Evolutionary conservation across 2,113 vertebrate species (phyloP).

Genomic region (Cyprinus carpio): DNA sequence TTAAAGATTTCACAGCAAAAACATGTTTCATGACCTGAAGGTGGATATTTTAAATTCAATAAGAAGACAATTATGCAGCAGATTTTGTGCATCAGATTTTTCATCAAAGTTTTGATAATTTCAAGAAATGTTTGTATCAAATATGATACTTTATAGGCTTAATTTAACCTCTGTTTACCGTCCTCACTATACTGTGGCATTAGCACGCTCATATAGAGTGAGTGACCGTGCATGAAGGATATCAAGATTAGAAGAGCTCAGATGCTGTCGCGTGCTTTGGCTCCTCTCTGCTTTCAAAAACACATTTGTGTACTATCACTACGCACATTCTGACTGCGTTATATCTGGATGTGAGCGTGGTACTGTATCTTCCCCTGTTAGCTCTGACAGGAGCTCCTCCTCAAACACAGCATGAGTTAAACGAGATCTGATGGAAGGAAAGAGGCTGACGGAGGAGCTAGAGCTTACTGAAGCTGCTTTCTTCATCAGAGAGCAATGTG

Average conservation of each 20-base stretch:
- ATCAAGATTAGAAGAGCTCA: not conserved
- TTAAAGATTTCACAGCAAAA: too few species aligned
- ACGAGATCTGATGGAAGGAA: conserved; percentile 55
- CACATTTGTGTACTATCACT: conserved; percentile 12
- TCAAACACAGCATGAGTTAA: conserved; percentile 60
- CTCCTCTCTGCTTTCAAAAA: not conserved
- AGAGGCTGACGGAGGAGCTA: not conserved
- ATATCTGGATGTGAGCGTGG: conserved; percentile 27
- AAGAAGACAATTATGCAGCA: too few species aligned
- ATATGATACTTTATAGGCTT: too few species aligned
- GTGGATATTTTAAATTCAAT: too few species aligned
- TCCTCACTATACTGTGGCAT: not conserved
- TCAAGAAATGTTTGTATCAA: too few species aligned
- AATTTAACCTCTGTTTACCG: too few species aligned
- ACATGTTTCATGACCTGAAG: too few species aligned
- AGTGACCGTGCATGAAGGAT: not conserved
- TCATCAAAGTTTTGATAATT: too few species aligned
- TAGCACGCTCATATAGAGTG: not conserved
- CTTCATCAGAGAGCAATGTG: conserved; percentile 23
- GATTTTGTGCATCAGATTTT: too few species aligned
- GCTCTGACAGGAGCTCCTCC: conserved; percentile 42
- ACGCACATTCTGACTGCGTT: conserved; percentile 25
- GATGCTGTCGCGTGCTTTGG: not conserved
- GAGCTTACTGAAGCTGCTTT: conserved; percentile 58
- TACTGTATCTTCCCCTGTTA: not conserved